phyloP scores from a whole-genome alignment of 2,797 vertebrate species.

The Sebastes melanostomus region DNA sequence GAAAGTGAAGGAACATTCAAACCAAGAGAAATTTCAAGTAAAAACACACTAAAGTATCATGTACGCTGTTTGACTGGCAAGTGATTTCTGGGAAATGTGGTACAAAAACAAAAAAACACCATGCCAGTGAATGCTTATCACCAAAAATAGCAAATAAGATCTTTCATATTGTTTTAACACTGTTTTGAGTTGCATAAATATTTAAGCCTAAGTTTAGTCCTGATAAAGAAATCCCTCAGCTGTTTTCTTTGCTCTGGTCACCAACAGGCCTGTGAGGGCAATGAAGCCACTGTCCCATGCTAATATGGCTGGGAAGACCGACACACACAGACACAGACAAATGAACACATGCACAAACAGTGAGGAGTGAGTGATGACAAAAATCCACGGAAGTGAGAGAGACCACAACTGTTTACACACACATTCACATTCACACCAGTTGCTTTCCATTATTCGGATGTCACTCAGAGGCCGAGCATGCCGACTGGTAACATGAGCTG shows the following conservation, averaged over 20 bases:
- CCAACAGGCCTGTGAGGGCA: neutral
- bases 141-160: slow-evolving; percentile 37
- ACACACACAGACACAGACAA: neutral
- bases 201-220: neutral
- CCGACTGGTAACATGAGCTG: slow-evolving; percentile 52
- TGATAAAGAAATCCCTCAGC: neutral
- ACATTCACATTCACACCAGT: slow-evolving; percentile 2
- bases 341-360: neutral
- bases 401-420: neutral
- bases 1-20: slow-evolving; percentile 21
- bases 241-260: slow-evolving; percentile 3
- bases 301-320: neutral
- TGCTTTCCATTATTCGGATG: slow-evolving; percentile 64
- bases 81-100: slow-evolving; percentile 45
- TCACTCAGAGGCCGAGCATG: slow-evolving; percentile 29
- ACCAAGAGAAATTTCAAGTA: slow-evolving; percentile 27
- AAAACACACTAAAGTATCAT: slow-evolving; percentile 21
- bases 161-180: slow-evolving; percentile 10
- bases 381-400: neutral
- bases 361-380: neutral
- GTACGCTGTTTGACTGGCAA: slow-evolving; percentile 29
- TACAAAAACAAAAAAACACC: neutral
- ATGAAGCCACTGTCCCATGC: neutral
- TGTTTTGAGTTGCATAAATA: neutral
- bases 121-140: slow-evolving; percentile 18